Evolutionary conservation across 2,888 invertebrate genomes (phyloP), one percentile per base, ranked within the genome.

Genomic region (Biston betularia): DNA sequence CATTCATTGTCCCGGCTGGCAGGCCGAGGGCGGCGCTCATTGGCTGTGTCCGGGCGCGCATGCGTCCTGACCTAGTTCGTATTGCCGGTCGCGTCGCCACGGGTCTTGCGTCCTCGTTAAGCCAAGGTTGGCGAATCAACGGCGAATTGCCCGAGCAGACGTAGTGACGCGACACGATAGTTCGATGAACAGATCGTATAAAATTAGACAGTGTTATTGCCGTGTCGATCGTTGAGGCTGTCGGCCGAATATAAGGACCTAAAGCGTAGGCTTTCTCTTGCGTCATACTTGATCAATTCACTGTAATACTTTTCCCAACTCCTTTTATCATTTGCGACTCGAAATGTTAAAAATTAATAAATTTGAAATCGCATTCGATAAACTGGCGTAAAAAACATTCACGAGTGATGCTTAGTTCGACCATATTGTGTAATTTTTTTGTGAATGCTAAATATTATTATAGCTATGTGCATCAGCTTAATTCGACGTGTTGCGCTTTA

Each of bases 31-130:
- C 89, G 90, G 89, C 80, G 88, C 88, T 91, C 89, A 92, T 92
- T 93, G 92, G 87, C 76, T 77, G 86, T 84, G 89, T 92, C 91
- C 90, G 90, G 89, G 83, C 88, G 92, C 93, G 88, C 90, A 91
- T 92, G 91, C 89, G 89, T 85, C 86, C 87, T 92, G 93, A 92
- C 92, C 92, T 89, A 92, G 82, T 90, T 91, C 92, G 90, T 89
- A 92, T 90, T 91, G 90, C 33, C 55, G 67, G 67, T 63, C 59
- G 67, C 61, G 61, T 56, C 73, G 72, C 72, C 83, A 83, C 78
- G 79, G 79, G 73, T 81, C 79, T 86, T 83, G 85, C 88, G 88
- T 83, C 87, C 89, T 89, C 89, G 88, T 86, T 88, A 86, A 79
- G 75, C 87, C 90, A 90, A 90, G 90, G 89, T 90, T 90, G 89